Conservation (phyloP, 2,113 vertebrate genomes). For the Alligator sinensis region DNA sequence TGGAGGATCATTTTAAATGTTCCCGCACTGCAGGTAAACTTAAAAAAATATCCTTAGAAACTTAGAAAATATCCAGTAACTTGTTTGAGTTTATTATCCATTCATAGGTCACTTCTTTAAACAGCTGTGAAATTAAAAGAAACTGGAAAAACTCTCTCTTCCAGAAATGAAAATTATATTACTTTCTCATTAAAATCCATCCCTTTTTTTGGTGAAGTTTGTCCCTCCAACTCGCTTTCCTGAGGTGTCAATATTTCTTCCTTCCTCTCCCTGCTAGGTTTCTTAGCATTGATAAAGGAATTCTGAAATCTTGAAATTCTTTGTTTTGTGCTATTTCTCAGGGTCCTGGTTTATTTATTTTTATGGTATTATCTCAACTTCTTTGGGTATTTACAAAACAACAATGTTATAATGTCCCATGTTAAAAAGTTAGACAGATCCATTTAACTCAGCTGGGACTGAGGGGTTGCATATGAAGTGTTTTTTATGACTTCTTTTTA, state of each 20-base stretch:
- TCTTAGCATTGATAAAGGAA: background rate
- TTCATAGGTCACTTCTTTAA: background rate
- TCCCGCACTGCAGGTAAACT: too few relatives aligned
- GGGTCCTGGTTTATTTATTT: background rate
- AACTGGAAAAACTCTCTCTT: background rate
- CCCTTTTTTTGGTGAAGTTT: background rate
- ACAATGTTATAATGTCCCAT: background rate
- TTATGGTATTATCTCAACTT: background rate
- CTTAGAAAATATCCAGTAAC: background rate
- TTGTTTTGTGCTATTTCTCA: background rate
- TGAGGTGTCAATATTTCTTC: background rate
- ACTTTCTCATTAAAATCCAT: slow-evolving; percentile 20
- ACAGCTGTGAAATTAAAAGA: background rate
- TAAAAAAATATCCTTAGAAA: too few relatives aligned
- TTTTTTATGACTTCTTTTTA: too few relatives aligned
- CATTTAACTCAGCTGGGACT: background rate
- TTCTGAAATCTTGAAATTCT: background rate
- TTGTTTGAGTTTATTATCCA: background rate
- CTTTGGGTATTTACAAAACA: background rate
- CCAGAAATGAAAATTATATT: background rate
- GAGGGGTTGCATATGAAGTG: background rate
- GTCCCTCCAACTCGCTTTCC: background rate
- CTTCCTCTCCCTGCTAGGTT: background rate
- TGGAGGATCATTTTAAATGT: too few relatives aligned
- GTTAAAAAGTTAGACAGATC: background rate